Conservation (phyloP, 2,888 invertebrate species). For the Drosophila subsilvestris region DNA sequence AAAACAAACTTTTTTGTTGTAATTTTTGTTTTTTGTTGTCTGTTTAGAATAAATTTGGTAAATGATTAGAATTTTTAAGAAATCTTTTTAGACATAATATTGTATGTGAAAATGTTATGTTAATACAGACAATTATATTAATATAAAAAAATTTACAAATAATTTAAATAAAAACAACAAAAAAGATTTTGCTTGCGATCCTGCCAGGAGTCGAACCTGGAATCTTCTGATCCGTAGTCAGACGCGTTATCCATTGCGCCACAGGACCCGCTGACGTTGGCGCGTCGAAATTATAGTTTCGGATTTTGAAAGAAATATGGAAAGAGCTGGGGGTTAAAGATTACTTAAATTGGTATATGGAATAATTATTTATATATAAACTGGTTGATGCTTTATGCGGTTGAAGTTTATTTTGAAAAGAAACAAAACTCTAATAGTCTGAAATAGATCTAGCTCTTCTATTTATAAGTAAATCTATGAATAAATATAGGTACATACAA, state of each 20-base stretch:
- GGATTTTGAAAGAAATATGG: background rate
- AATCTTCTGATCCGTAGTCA: conserved; percentile 85
- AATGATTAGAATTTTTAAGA: no score
- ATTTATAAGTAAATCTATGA: no score
- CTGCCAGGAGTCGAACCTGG: conserved; percentile 85
- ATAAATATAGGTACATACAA: no score
- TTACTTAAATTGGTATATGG: background rate
- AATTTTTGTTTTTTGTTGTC: no score
- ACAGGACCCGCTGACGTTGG: conserved; percentile 78
- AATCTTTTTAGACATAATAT: no score
- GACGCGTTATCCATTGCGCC: conserved; percentile 85
- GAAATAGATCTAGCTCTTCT: background rate
- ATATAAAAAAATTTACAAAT: background rate
- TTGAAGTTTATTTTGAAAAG: background rate
- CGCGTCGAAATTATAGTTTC: background rate
- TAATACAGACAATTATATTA: no score
- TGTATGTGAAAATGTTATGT: no score
- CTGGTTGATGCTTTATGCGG: background rate
- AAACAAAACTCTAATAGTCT: background rate
- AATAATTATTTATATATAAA: background rate
- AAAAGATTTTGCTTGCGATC: conserved; percentile 73
- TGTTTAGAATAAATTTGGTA: no score
- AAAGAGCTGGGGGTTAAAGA: background rate
- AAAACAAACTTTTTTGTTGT: background rate
- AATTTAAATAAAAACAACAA: background rate